phyloP scores from a whole-genome alignment of 1,140 invertebrate species.

The Trypoxylus dichotomus region DNA sequence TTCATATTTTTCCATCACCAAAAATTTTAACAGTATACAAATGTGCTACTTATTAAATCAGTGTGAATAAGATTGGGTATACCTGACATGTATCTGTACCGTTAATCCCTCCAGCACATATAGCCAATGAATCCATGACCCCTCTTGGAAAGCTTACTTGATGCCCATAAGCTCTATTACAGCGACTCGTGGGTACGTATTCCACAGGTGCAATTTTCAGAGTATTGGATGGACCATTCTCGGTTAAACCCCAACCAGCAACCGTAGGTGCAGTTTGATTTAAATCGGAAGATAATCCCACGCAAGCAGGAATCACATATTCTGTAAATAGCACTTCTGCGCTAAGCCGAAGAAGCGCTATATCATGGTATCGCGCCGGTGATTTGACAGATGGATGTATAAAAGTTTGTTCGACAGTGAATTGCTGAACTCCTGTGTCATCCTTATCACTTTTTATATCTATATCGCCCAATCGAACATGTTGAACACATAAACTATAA shows the following conservation, averaged over 20 bases:
- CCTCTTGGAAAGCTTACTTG: constrained; percentile 1
- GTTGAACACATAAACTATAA: constrained; percentile 46
- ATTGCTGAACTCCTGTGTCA: constrained; percentile 42
- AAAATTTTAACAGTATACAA: too few species aligned
- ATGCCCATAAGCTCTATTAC: neutral
- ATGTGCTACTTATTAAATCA: too few species aligned
- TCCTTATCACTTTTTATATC: constrained; percentile 44
- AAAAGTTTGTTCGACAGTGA: constrained; percentile 38
- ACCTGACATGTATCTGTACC: constrained; percentile 37
- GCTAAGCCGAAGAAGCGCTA: constrained; percentile 38
- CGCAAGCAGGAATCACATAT: constrained; percentile 33
- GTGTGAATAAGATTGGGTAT: too few species aligned
- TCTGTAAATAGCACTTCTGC: constrained; percentile 3
- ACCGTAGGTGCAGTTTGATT: neutral
- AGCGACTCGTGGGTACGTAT: constrained; percentile 13
- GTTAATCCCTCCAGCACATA: constrained; percentile 32
- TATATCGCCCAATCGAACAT: constrained; percentile 51
- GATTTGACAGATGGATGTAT: constrained; percentile 34
- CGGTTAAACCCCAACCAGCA: constrained; percentile 35
- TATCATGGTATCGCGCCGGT: constrained; percentile 38
- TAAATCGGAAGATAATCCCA: constrained; percentile 17
- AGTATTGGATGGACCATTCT: neutral
- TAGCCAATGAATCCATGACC: constrained; percentile 8
- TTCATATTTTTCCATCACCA: too few species aligned
- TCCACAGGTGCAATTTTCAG: neutral